phyloP scores from a whole-genome alignment of 2,888 invertebrate species.

The Seladonia tumulorum region DNA sequence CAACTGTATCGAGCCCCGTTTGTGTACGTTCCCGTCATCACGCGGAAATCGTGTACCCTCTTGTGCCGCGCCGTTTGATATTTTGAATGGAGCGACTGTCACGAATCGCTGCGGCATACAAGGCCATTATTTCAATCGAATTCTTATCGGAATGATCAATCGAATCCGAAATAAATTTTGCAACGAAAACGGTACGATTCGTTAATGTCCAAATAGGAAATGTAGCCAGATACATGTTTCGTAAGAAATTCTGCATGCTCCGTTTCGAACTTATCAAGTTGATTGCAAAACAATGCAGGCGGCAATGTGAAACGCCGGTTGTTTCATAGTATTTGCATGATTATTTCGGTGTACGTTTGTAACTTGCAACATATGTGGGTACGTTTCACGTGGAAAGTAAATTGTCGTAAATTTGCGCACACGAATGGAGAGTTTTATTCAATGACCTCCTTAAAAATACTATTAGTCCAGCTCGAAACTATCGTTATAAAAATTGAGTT shows the following conservation, averaged over 20 bases:
- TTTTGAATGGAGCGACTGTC: conserved; percentile 29
- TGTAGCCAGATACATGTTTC: neutral
- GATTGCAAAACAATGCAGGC: neutral
- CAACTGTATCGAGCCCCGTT: conserved; percentile 32
- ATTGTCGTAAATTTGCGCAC: neutral
- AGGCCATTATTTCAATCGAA: neutral
- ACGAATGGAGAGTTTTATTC: conserved; percentile 25
- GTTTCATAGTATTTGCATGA: neutral
- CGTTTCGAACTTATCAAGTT: conserved; percentile 12
- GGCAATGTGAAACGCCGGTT: conserved; percentile 2
- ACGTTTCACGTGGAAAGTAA: conserved; percentile 10
- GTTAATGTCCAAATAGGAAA: neutral
- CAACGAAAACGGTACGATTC: neutral
- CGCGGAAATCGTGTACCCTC: conserved; percentile 24
- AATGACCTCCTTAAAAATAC: conserved; percentile 19
- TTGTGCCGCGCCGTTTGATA: conserved; percentile 20
- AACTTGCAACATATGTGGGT: conserved; percentile 34
- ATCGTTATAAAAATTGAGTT: conserved; percentile 31
- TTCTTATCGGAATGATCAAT: neutral
- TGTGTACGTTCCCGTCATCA: conserved; percentile 41
- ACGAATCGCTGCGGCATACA: neutral
- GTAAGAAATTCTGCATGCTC: neutral
- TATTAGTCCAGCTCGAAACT: neutral
- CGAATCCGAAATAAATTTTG: neutral
- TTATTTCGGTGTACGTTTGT: neutral